Evolutionary conservation across 2,113 vertebrate genomes (phyloP).

Genomic region (Macrotus californicus): DNA sequence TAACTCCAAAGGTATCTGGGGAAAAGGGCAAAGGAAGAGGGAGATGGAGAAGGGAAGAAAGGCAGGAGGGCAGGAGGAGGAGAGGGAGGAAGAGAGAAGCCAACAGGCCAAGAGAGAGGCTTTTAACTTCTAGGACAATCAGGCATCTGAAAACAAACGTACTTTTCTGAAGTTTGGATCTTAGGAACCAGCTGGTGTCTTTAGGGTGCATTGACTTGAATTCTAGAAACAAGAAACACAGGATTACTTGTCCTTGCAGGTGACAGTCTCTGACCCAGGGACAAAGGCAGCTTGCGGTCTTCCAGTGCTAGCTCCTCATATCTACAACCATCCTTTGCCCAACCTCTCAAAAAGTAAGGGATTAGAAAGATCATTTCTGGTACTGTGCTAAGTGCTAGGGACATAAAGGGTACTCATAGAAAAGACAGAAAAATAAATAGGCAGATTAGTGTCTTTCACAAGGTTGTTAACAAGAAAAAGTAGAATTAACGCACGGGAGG

Average conservation of each 20-base stretch:
- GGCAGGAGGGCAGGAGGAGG: too few species aligned
- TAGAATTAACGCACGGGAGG: neutral
- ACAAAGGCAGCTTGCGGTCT: neutral
- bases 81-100: neutral
- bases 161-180: neutral
- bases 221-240: neutral
- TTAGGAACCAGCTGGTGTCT: neutral
- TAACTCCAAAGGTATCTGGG: conserved; percentile 81
- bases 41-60: rapidly evolving
- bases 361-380: neutral
- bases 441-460: neutral
- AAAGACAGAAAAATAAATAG: neutral
- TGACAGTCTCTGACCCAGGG: neutral
- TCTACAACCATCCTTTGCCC: neutral
- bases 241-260: neutral
- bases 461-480: neutral
- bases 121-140: neutral
- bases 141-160: neutral
- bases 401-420: neutral
- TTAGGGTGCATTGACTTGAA: neutral
- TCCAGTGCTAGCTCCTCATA: neutral
- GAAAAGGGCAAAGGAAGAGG: rapidly evolving
- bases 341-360: neutral
- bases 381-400: neutral
- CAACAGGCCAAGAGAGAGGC: neutral